Percentiles rank a stretch among this genome's conserved stretches.
Evolutionary conservation across 2,113 vertebrate genomes (phyloP).

Genomic region (Macrotus californicus): DNA sequence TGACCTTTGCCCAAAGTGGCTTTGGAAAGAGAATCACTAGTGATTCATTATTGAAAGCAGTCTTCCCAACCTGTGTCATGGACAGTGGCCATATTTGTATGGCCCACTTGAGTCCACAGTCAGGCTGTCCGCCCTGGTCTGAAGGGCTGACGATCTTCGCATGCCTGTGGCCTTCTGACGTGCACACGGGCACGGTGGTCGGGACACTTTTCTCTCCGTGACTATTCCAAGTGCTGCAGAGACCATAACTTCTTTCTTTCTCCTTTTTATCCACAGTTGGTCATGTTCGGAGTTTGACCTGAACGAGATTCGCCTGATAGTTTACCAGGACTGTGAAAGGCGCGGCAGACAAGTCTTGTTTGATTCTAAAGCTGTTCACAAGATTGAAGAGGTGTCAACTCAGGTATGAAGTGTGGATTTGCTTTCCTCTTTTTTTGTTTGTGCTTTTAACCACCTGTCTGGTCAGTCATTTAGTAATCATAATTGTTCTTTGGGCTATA

Average conservation of each 20-base stretch:
- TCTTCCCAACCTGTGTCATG: neutral
- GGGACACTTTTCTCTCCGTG: neutral
- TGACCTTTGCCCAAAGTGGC: neutral
- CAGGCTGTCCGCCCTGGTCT: neutral
- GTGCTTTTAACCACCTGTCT: neutral
- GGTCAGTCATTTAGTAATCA: neutral
- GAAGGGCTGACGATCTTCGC: no score
- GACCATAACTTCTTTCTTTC: slow-evolving; percentile 18
- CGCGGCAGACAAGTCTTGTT: slow-evolving; percentile 90
- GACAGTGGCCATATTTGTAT: no score
- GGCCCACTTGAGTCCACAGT: neutral
- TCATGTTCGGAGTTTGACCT: slow-evolving; percentile 86
- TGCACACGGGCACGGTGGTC: accelerated
- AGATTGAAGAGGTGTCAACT: slow-evolving; percentile 76
- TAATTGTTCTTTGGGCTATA: neutral
- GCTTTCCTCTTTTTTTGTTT: neutral
- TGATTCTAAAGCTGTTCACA: slow-evolving; percentile 88
- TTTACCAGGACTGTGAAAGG: slow-evolving; percentile 91
- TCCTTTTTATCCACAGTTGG: slow-evolving; percentile 81
- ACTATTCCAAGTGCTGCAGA: neutral
- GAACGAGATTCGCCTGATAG: slow-evolving; percentile 88
- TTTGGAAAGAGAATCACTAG: neutral
- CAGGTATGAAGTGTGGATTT: slow-evolving; percentile 78
- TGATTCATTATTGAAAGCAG: neutral
- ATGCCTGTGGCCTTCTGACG: accelerated